A percentile compares a stretch with the other conserved stretches of the same genome.
Evolutionary conservation across 2,888 invertebrate genomes (phyloP).

Genomic region (Caenorhabditis virilis): DNA sequence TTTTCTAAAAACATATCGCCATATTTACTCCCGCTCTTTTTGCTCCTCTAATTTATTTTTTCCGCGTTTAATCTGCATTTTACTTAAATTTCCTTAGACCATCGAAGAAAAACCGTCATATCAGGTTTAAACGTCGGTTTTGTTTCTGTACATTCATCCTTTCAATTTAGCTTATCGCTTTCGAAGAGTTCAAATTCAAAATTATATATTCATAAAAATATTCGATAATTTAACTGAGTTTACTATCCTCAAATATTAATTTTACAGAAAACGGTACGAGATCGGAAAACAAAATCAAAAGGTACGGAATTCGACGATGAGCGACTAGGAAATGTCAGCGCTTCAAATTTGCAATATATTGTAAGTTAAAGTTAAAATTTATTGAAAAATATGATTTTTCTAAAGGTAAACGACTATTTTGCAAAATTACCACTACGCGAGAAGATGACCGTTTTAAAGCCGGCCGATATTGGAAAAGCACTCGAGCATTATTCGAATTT

Average conservation of each 20-base stretch:
- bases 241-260: background rate
- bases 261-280: slow-evolving; percentile 2
- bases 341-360: slow-evolving; percentile 25
- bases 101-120: no score
- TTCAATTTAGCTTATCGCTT: no score
- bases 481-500: slow-evolving; percentile 41
- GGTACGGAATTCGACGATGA: background rate
- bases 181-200: no score
- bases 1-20: no score
- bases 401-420: slow-evolving; percentile 53
- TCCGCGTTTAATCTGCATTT: no score
- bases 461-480: slow-evolving; percentile 42
- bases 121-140: no score
- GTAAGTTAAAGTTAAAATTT: slow-evolving; percentile 4
- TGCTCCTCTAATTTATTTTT: no score
- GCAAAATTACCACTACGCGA: slow-evolving; percentile 27
- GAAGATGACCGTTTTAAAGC: slow-evolving; percentile 46
- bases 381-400: slow-evolving; percentile 6
- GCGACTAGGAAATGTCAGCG: slow-evolving; percentile 12
- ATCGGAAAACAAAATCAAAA: slow-evolving; percentile 1
- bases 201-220: no score
- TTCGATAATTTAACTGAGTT: background rate
- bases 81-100: no score
- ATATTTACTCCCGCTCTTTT: no score
- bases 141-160: no score